phyloP scores from a whole-genome alignment of 2,797 vertebrate species.

The Onychomys arenicola region DNA sequence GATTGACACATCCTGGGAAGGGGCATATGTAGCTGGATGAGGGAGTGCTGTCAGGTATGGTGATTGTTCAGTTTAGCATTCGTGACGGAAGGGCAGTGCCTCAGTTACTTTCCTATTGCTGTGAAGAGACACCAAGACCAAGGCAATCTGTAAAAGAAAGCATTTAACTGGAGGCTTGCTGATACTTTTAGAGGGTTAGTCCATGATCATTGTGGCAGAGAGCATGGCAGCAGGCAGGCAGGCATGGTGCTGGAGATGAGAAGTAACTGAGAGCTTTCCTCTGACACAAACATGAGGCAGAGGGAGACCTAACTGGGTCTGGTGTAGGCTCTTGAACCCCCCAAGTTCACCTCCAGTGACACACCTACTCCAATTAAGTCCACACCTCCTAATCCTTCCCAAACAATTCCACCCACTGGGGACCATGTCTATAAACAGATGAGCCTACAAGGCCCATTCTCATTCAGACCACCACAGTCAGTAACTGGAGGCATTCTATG shows the following conservation, averaged over 20 bases:
- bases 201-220: background rate
- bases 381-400: background rate
- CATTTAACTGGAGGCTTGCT: background rate
- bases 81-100: background rate
- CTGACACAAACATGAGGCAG: background rate
- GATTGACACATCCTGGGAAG: background rate
- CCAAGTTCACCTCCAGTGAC: background rate
- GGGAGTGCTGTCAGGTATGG: background rate
- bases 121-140: background rate
- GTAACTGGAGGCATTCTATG: slow-evolving; percentile 43
- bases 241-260: background rate
- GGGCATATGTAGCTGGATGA: background rate
- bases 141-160: background rate
- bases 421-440: background rate
- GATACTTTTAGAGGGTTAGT: background rate
- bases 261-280: background rate
- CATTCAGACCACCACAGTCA: background rate
- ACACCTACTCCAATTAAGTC: background rate
- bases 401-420: background rate
- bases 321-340: background rate
- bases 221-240: background rate
- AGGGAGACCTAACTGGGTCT: background rate
- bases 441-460: background rate
- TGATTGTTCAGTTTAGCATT: slow-evolving; percentile 42
- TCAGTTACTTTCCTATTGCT: background rate